Conservation (phyloP, 2,888 invertebrate genomes). For the Eremobia ochroleuca region DNA sequence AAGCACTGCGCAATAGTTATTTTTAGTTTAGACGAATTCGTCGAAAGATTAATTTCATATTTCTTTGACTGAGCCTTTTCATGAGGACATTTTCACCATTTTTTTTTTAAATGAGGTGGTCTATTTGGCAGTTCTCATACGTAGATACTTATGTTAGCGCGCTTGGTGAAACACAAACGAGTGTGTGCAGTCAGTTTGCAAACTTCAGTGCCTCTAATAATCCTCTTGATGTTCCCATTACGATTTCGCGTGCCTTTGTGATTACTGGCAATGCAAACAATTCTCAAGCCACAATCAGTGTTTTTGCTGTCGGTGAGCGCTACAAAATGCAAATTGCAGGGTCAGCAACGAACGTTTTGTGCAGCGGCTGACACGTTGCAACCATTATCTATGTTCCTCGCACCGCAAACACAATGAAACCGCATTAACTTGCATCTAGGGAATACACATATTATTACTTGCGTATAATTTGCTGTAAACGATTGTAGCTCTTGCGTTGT, state of each 20-base stretch:
- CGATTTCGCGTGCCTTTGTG: conserved; percentile 44
- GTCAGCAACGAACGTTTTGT: conserved; percentile 62
- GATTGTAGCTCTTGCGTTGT: conserved; percentile 35
- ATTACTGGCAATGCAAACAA: conserved; percentile 60
- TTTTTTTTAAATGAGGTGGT: conserved; percentile 11
- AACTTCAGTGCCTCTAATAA: conserved; percentile 44
- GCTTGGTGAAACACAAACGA: neutral
- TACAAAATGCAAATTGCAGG: conserved; percentile 70
- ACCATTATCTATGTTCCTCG: conserved; percentile 68
- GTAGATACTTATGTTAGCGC: neutral
- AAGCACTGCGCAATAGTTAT: conserved; percentile 35
- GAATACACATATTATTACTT: conserved; percentile 56
- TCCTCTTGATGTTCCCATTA: conserved; percentile 29
- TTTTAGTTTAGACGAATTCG: conserved; percentile 33
- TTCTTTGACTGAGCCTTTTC: neutral
- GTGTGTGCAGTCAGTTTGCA: neutral
- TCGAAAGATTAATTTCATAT: conserved; percentile 27
- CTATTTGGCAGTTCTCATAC: conserved; percentile 2
- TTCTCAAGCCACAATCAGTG: conserved; percentile 67
- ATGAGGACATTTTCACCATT: conserved; percentile 3
- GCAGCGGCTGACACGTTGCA: conserved; percentile 67
- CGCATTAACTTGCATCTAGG: conserved; percentile 63
- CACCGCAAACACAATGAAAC: conserved; percentile 68
- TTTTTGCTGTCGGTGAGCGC: conserved; percentile 64
- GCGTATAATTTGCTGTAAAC: conserved; percentile 52